Base-by-base conservation (phyloP, 2,888 invertebrate genomes). In the Cephalotes varians region DNA sequence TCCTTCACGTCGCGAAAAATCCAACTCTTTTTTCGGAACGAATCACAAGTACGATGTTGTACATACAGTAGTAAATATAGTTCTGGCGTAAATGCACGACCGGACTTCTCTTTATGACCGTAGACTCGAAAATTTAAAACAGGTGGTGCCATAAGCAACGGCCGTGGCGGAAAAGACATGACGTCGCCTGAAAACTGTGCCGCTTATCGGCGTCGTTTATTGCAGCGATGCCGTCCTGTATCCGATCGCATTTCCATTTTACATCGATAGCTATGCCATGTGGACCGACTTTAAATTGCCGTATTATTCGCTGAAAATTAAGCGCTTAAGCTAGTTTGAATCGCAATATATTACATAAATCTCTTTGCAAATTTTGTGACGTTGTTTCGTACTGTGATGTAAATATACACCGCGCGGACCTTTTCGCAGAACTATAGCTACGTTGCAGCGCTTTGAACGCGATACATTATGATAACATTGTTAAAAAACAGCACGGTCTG, bases 171-270 rank as follows among this genome's bases (percentile, higher is more conserved):
- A 37, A 62, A 54, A 65, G 77, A 67, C 67, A 31, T 56, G 77
- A 7, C 31, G 67, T 44, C 54, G 77, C 25, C 67, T 31, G 64
- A 56, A 65, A 81, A 54, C 47, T n/a, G 64, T 74, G 74, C 74
- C 74, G 81, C 74, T 74, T 62, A 81, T 81, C 81, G 64, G 81
- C 34, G 44, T 64, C 72, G 62, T 81, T 74, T 64, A 54, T 81
- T 64, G 54, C 72, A n/a, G 28, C 73, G 44, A 5, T n/a, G 44
- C 15, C 62, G 40, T 56, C 62, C 73, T 21, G 62, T 31, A 51
- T 69, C 28, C 81, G 51, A 72, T 60, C 73, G 64, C 81, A 81
- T 81, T 81, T 81, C 81, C 81, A 81, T 81, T 81, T 74, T 81
- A 73, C 81, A 71, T 71, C 74, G 73, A 60, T 60, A 71, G 77